These are phyloP conservation scores for Cryptotermes secundus DNA, from an alignment of 1,140 invertebrate genomes.

Conservation along the genomic window DNA sequence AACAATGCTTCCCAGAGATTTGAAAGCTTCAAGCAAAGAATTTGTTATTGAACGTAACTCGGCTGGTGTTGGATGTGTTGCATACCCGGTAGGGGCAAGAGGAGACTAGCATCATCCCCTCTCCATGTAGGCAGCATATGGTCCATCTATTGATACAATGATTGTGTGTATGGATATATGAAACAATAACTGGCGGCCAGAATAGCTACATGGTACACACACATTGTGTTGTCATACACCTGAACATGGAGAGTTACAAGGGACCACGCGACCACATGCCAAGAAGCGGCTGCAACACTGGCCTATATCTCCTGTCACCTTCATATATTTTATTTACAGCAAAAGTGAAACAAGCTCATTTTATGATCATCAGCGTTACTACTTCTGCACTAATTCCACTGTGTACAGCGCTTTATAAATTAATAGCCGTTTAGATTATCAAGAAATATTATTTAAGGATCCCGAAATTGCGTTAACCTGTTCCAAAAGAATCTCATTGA, in stretches of 20 bases:
- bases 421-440: no score
- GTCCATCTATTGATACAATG: conserved; percentile 28
- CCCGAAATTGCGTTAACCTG: no score
- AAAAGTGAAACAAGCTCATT: not conserved
- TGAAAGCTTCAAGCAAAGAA: conserved; percentile 17
- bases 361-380: not conserved
- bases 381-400: no score
- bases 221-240: conserved; percentile 30
- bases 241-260: conserved; percentile 18
- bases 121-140: conserved; percentile 14
- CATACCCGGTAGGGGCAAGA: conserved; percentile 5
- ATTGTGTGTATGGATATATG: conserved; percentile 25
- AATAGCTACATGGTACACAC: conserved; percentile 25
- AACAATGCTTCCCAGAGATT: not conserved
- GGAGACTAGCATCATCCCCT: not conserved
- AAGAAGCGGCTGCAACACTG: not conserved
- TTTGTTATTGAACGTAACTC: not conserved
- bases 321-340: not conserved
- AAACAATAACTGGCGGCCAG: conserved; percentile 30
- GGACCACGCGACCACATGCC: conserved; percentile 3
- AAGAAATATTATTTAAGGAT: no score
- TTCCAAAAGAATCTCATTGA: no score
- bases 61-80: not conserved
- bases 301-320: not conserved
- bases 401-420: no score